phyloP scores from a whole-genome alignment of 2,888 invertebrate species.

The Junonia oenone region DNA sequence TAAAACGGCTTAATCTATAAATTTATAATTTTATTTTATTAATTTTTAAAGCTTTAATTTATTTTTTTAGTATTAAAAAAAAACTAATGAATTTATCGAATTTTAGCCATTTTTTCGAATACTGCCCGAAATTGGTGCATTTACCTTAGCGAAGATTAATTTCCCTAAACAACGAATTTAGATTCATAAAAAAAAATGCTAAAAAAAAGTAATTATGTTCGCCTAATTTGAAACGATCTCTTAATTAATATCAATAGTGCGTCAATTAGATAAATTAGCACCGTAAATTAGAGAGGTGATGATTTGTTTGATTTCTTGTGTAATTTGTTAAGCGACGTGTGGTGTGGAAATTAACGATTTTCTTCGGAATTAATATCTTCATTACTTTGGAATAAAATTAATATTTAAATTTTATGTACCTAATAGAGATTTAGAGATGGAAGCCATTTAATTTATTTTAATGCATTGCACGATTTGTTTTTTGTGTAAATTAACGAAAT shows the following conservation, averaged over 20 bases:
- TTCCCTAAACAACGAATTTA: constrained; percentile 1
- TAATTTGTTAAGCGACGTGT: constrained; percentile 2
- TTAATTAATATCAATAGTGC: constrained; percentile 16
- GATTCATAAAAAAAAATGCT: background rate
- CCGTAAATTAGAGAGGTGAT: constrained; percentile 20
- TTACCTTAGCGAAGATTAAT: constrained; percentile 22
- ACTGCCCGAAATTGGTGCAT: too few relatives aligned
- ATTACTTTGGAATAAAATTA: background rate
- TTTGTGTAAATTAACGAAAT: too few relatives aligned
- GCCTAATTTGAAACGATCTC: constrained; percentile 15
- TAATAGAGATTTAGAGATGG: too few relatives aligned
- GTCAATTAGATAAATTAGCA: constrained; percentile 21
- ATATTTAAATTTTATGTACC: too few relatives aligned
- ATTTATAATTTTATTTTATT: too few relatives aligned
- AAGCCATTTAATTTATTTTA: too few relatives aligned
- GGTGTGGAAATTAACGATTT: background rate
- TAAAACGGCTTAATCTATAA: too few relatives aligned
- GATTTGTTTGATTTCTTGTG: constrained; percentile 5
- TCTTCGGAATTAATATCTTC: background rate
- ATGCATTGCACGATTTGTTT: too few relatives aligned
- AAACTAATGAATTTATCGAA: too few relatives aligned
- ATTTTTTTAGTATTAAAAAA: too few relatives aligned
- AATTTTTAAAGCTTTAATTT: too few relatives aligned
- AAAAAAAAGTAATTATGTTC: constrained; percentile 8
- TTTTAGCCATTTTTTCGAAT: too few relatives aligned